A percentile compares a stretch with the other conserved stretches of the same genome.
phyloP scores from a whole-genome alignment of 2,797 vertebrate genomes.

The Melopsittacus undulatus region DNA sequence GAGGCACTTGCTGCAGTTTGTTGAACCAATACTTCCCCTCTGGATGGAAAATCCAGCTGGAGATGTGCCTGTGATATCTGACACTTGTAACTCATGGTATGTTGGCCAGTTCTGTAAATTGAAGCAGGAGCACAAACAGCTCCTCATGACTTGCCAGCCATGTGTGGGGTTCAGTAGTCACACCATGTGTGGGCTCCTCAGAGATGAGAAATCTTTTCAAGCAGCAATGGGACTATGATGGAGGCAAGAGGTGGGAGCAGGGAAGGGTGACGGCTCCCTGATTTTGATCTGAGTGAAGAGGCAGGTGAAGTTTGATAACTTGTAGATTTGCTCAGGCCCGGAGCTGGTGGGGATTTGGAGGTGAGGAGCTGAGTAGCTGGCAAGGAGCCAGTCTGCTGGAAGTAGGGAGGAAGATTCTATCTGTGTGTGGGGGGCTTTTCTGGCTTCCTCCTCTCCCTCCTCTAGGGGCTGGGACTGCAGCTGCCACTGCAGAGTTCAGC shows the following conservation, averaged over 20 bases:
- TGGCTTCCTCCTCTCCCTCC: neutral
- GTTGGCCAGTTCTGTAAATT: slow-evolving; percentile 13
- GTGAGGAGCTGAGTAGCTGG: neutral
- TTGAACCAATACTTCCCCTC: neutral
- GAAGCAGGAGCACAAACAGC: slow-evolving; percentile 7
- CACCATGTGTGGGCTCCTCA: neutral
- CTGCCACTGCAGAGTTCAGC: neutral
- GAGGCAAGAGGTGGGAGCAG: neutral
- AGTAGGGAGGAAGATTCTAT: neutral
- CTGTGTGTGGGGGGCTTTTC: neutral
- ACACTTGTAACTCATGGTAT: slow-evolving; percentile 28
- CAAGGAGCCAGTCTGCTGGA: neutral
- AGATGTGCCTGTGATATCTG: slow-evolving; percentile 61
- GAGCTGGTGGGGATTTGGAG: neutral
- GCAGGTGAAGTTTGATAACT: neutral
- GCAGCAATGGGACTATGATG: neutral
- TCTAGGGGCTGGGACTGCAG: neutral
- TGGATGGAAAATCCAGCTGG: slow-evolving; percentile 59
- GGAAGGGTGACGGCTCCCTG: neutral
- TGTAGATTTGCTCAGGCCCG: neutral
- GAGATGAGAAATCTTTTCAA: neutral
- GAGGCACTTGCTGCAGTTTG: neutral
- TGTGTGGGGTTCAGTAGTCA: slow-evolving; percentile 43
- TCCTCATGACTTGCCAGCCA: slow-evolving; percentile 23
- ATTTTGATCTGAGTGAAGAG: neutral